Base-by-base conservation (phyloP, 1,140 invertebrate species). In the Drosophila serrata region DNA sequence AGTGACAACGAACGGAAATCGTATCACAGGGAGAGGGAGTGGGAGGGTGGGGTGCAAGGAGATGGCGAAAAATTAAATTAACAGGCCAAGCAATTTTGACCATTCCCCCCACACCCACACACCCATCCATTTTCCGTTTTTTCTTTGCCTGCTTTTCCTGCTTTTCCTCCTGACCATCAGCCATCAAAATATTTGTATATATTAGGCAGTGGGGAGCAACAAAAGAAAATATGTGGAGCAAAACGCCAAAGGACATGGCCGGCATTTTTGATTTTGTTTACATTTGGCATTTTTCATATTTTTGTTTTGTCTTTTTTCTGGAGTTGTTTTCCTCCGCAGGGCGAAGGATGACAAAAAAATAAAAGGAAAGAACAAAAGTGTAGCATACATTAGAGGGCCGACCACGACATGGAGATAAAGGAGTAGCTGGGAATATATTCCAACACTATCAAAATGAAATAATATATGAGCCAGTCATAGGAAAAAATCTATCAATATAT, bases 211-310 rank as follows among this genome's bases (percentile, higher is more conserved):
- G 46, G 60, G 46, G 17, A 63, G 37, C 35, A 55, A 60, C 48
- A 76, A 60, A 67, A 35, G 43, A 19, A 55, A 56, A 55, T 35
- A 80, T 75, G 60, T 81, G 79, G 73, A 70, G 48, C 46, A 81
- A 53, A 81, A 35, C 56, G 79, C 79, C 79, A 73, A 72, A 55
- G 73, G 79, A 77, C 79, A 81, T 73, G 64, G 53, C 43, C 60
- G 64, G 56, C 64, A 80, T 81, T 76, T 81, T 81, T 76, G 64
- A 81, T 81, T 61, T 62, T 81, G 60, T 81, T 81, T 76, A 77
- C 79, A 81, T 69, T 69, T 67, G 45, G 45, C 63, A 65, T 68
- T 67, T 55, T 68, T 53, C 46, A 51, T 69, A 67, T 69, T 63
- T 49, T 40, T 63, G 29, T 37, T 39, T 31, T 31, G 19, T 60